Conservation (phyloP, 2,888 invertebrate species). For the Synanthedon vespiformis region DNA sequence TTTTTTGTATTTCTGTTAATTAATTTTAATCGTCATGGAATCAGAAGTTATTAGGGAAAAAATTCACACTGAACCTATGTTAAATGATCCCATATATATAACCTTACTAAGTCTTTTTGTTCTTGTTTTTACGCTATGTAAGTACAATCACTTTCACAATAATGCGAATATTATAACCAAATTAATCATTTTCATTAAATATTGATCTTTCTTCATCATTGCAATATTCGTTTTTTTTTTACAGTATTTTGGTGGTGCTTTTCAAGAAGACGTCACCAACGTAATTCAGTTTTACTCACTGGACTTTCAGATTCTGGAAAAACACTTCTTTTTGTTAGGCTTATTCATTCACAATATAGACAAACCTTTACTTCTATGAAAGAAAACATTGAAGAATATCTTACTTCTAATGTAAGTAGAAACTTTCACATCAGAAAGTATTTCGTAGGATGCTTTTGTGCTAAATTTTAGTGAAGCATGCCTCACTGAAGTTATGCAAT, state of each 20-base stretch:
- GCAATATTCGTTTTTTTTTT: constrained; percentile 15
- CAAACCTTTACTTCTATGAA: constrained; percentile 90
- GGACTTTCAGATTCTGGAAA: constrained; percentile 94
- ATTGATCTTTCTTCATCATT: too few species aligned
- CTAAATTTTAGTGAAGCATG: too few species aligned
- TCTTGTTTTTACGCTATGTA: constrained; percentile 50
- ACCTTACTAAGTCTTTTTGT: constrained; percentile 56
- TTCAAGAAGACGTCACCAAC: constrained; percentile 67
- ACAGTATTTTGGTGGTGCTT: constrained; percentile 74
- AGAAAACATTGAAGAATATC: constrained; percentile 82
- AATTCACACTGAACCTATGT: constrained; percentile 52
- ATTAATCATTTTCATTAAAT: too few species aligned
- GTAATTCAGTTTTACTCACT: constrained; percentile 79
- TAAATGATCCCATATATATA: constrained; percentile 61
- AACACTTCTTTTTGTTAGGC: constrained; percentile 85
- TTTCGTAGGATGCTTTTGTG: too few species aligned
- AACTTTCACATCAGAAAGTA: too few species aligned
- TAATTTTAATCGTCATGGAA: constrained; percentile 28
- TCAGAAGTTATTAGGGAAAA: constrained; percentile 57
- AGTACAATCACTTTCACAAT: constrained; percentile 14
- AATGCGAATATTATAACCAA: too few species aligned
- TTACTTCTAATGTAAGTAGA: constrained; percentile 72
- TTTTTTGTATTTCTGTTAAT: too few species aligned
- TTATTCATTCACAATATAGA: constrained; percentile 78
- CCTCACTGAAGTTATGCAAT: too few species aligned